Conservation (phyloP, 2,113 vertebrate genomes). For the Leucopternis melanops region DNA sequence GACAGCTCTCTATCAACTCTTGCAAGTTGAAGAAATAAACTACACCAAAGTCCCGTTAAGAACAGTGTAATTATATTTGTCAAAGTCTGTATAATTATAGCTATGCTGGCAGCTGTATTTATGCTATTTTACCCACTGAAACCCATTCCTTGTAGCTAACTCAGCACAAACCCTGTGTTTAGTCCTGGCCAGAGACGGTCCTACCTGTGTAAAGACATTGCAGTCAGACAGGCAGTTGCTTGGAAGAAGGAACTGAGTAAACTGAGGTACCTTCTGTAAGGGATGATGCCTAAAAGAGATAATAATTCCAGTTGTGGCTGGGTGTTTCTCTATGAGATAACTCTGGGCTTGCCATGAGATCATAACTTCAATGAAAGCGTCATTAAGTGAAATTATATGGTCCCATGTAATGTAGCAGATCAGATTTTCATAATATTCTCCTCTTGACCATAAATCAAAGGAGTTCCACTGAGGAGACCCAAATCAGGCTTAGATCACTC, state of each 20-base stretch:
- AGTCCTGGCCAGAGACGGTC: background rate
- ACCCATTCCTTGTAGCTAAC: background rate
- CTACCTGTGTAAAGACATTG: background rate
- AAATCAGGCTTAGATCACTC: background rate
- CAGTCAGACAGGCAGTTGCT: background rate
- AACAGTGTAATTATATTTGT: conserved; percentile 25
- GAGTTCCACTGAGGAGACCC: background rate
- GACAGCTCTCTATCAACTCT: background rate
- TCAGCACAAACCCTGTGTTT: background rate
- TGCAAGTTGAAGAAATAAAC: conserved; percentile 1
- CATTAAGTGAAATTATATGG: background rate
- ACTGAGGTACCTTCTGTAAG: background rate
- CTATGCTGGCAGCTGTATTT: background rate
- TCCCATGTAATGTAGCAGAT: background rate
- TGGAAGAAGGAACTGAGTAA: background rate
- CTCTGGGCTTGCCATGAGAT: background rate
- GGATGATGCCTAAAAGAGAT: background rate
- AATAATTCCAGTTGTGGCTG: background rate
- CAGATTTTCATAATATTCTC: background rate
- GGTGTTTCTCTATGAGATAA: background rate
- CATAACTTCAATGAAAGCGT: background rate
- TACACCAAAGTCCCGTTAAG: background rate
- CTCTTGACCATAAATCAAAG: background rate
- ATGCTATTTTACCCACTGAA: background rate
- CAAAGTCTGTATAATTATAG: background rate